These are phyloP conservation scores for Hydrozoanthus tunicans DNA, from an alignment of 64 coral and sea anemone species.

Conservation along the genomic window DNA sequence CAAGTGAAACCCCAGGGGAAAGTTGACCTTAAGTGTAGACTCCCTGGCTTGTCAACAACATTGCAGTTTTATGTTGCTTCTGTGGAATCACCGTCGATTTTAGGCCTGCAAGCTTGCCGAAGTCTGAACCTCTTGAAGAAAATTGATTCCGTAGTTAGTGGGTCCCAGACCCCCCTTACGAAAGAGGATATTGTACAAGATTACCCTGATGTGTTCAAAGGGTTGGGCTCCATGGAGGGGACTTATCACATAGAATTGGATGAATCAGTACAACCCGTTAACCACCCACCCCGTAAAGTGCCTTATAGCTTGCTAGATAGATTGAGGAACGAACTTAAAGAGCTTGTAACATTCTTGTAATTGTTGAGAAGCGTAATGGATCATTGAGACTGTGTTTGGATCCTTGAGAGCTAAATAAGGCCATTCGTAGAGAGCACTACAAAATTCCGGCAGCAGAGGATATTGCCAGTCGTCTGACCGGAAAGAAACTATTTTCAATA, in stretches of 20 bases:
- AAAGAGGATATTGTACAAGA: neutral
- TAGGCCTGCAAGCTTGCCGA: slow-evolving; percentile 47
- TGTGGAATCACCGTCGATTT: slow-evolving; percentile 41
- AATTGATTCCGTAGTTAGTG: slow-evolving; percentile 29
- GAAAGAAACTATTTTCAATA: slow-evolving; percentile 55
- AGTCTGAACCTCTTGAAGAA: slow-evolving; percentile 43
- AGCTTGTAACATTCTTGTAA: slow-evolving; percentile 39
- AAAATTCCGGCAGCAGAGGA: slow-evolving; percentile 52
- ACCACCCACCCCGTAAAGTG: slow-evolving; percentile 27
- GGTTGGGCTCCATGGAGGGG: slow-evolving; percentile 33
- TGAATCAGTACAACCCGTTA: slow-evolving; percentile 41
- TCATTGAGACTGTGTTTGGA: slow-evolving; percentile 50
- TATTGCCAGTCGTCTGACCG: slow-evolving; percentile 48
- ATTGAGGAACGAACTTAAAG: slow-evolving; percentile 4
- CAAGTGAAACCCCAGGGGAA: slow-evolving; percentile 27
- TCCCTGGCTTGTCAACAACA: neutral
- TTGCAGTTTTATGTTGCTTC: slow-evolving; percentile 33
- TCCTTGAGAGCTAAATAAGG: slow-evolving; percentile 19
- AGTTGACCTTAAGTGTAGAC: slow-evolving; percentile 8
- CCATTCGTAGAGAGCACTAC: slow-evolving; percentile 14
- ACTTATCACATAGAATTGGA: slow-evolving; percentile 40
- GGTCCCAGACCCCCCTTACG: neutral
- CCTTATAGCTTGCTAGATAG: slow-evolving; percentile 11
- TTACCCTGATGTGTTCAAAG: slow-evolving; percentile 43
- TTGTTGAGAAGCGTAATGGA: slow-evolving; percentile 49